Conservation (phyloP, 2,797 vertebrate genomes). For the Microctenopoma stevenorrisi region DNA sequence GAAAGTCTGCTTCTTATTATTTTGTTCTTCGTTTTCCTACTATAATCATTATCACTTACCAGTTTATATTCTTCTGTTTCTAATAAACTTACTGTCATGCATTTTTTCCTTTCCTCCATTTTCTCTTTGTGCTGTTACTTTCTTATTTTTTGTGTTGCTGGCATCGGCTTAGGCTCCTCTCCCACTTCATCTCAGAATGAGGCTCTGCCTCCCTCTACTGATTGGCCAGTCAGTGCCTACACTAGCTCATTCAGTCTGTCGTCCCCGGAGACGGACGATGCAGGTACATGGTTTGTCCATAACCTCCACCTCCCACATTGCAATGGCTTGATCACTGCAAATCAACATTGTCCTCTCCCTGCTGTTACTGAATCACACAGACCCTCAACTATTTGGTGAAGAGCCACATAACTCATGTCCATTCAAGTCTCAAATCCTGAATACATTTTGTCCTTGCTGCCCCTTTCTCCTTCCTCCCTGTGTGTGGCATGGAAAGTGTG, state of each 20-base stretch:
- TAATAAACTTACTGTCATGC: conserved; percentile 50
- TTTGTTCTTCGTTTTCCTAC: conserved; percentile 63
- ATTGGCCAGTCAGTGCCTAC: conserved; percentile 93
- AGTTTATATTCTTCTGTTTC: conserved; percentile 51
- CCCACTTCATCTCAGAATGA: conserved; percentile 91
- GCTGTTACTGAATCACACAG: conserved; percentile 36
- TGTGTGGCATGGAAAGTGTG: conserved; percentile 57
- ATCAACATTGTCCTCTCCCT: conserved; percentile 36
- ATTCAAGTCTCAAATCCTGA: conserved; percentile 33
- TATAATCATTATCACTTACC: conserved; percentile 50
- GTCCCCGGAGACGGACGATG: conserved; percentile 86
- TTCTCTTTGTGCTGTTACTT: conserved; percentile 70
- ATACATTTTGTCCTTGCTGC: conserved; percentile 26
- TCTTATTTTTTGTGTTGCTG: conserved; percentile 70
- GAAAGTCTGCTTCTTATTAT: conserved; percentile 54
- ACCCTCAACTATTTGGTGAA: conserved; percentile 31
- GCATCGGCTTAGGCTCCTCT: conserved; percentile 80
- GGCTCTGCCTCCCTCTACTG: conserved; percentile 91
- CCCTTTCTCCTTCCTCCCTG: conserved; percentile 28
- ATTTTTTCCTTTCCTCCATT: conserved; percentile 71
- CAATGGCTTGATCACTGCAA: conserved; percentile 52
- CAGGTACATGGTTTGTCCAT: conserved; percentile 83
- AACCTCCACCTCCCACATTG: conserved; percentile 29
- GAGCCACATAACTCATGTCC: conserved; percentile 27
- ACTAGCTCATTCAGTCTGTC: conserved; percentile 91